Evolutionary conservation across 2,113 vertebrate genomes (phyloP).

Genomic region (Conger conger): DNA sequence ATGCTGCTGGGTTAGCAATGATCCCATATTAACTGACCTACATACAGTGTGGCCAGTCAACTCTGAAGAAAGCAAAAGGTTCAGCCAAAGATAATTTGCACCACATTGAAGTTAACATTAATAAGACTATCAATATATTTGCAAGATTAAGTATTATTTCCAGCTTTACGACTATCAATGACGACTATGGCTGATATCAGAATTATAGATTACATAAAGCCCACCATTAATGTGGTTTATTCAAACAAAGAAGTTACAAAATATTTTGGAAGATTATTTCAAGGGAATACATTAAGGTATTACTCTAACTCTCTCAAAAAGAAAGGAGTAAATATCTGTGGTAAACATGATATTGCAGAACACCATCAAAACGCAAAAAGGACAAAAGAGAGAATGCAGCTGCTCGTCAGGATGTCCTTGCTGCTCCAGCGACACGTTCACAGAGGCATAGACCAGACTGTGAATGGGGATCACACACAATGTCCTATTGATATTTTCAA

Average conservation of each 20-base stretch:
- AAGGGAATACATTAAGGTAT: neutral
- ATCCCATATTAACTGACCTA: constrained; percentile 2
- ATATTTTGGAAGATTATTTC: neutral
- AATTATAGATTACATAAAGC: neutral
- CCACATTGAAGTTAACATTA: neutral
- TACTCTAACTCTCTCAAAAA: neutral
- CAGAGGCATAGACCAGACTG: neutral
- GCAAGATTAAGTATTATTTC: neutral
- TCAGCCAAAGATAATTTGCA: neutral
- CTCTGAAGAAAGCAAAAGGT: neutral
- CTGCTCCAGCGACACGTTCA: neutral
- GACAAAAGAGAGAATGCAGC: neutral
- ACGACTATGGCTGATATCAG: neutral
- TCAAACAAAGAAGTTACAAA: neutral
- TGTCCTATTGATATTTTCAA: constrained; percentile 3
- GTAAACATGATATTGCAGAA: neutral
- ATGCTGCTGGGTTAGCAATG: neutral
- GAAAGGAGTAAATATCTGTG: too few species aligned
- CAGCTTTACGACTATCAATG: neutral
- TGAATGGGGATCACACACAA: neutral
- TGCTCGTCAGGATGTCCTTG: neutral
- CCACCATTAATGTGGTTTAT: neutral
- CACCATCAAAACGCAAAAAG: neutral
- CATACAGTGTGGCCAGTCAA: neutral
- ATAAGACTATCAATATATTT: neutral